These are phyloP conservation scores for Urocolius indicus DNA, from an alignment of 2,113 vertebrate genomes.

Conservation along the genomic window DNA sequence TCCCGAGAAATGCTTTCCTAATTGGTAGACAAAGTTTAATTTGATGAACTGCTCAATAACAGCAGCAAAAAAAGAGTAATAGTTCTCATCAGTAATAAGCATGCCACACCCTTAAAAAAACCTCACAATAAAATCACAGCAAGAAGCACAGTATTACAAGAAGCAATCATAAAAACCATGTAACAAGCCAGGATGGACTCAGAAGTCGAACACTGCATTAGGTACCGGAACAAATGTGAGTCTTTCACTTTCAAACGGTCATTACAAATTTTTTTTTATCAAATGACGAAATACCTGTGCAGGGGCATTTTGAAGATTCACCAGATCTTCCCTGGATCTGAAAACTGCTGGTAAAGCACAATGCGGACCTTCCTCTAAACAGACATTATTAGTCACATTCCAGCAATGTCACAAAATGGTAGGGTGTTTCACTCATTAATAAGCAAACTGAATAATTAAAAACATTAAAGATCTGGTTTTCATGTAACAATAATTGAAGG, in stretches of 20 bases:
- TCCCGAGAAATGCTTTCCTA: not conserved
- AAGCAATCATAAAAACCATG: conserved; percentile 7
- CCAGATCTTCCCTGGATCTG: not conserved
- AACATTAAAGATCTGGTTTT: not conserved
- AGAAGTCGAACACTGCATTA: not conserved
- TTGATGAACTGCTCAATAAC: conserved; percentile 5
- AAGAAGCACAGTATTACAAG: not conserved
- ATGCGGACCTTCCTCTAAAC: not conserved
- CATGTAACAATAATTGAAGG: not conserved
- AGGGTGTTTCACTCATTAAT: not conserved
- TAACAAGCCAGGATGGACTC: not conserved
- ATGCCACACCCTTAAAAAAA: not conserved
- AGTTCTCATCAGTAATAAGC: not conserved
- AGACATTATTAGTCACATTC: not conserved
- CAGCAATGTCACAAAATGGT: not conserved
- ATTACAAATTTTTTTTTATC: not conserved
- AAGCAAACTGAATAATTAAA: conserved; percentile 21
- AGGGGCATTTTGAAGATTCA: not conserved
- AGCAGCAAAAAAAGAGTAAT: conserved; percentile 8
- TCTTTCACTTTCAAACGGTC: not conserved
- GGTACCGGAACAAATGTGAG: not conserved
- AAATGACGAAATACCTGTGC: not conserved
- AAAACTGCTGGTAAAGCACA: not conserved
- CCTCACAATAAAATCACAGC: not conserved
- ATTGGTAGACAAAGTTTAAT: conserved; percentile 6